Percentiles rank a stretch among this genome's conserved stretches.
Conservation (phyloP, 2,113 vertebrate genomes). For the Mobula birostris region DNA sequence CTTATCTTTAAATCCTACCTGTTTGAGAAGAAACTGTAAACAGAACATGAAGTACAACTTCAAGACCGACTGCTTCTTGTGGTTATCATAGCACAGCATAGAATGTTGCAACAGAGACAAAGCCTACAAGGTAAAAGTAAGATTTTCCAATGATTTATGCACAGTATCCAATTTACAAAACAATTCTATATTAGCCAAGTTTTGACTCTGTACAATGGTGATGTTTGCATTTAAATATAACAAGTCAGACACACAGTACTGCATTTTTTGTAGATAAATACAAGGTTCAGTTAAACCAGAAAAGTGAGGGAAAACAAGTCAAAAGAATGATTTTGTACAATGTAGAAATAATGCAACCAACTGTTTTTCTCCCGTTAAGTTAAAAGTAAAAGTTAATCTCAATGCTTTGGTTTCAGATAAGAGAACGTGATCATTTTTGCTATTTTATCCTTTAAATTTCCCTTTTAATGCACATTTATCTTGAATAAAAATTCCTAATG, state of each 20-base stretch:
- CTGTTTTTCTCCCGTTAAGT: neutral
- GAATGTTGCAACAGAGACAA: constrained; percentile 49
- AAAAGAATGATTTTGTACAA: neutral
- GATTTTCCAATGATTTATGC: neutral
- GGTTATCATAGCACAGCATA: constrained; percentile 46
- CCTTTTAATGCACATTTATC: neutral
- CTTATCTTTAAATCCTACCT: constrained; percentile 44
- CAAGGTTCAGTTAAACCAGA: neutral
- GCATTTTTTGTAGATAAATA: neutral
- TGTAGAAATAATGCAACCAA: neutral
- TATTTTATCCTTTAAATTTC: neutral
- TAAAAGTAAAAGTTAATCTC: neutral
- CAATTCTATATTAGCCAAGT: neutral
- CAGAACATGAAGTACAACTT: constrained; percentile 53
- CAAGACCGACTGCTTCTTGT: constrained; percentile 42
- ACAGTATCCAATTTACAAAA: neutral
- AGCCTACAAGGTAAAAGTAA: constrained; percentile 40
- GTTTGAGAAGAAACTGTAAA: constrained; percentile 51
- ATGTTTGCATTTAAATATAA: neutral
- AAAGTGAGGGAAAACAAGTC: neutral
- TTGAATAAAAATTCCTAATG: neutral
- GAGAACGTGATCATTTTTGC: neutral
- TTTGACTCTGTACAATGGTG: neutral
- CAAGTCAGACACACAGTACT: neutral
- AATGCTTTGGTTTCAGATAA: neutral